Evolutionary conservation across 2,113 vertebrate species (phyloP).

Genomic region (Bostrychus sinensis): DNA sequence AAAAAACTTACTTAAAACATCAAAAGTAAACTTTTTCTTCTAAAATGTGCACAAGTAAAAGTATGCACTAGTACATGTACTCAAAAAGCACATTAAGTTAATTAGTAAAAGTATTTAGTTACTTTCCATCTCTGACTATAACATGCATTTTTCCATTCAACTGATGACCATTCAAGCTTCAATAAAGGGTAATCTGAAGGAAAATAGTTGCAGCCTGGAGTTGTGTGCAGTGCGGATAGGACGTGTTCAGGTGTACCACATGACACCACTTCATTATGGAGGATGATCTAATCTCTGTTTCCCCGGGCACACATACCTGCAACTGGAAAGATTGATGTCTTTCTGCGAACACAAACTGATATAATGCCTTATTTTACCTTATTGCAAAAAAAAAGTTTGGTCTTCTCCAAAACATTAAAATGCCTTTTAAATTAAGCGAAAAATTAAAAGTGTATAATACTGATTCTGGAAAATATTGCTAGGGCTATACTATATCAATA

Average conservation of each 20-base stretch:
- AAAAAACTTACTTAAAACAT: too few species aligned
- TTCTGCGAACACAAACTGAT: neutral
- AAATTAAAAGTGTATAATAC: too few species aligned
- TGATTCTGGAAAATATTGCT: too few species aligned
- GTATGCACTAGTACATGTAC: too few species aligned
- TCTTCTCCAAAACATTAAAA: neutral
- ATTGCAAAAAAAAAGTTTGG: too few species aligned
- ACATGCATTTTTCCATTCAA: too few species aligned
- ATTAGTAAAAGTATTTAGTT: too few species aligned
- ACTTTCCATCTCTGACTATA: too few species aligned
- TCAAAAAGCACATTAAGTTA: too few species aligned
- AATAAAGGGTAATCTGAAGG: neutral
- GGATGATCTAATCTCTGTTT: slow-evolving; percentile 2
- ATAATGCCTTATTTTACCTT: neutral
- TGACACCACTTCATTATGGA: slow-evolving; percentile 12
- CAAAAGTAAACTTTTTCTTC: too few species aligned
- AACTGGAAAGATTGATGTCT: neutral
- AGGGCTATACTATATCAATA: too few species aligned
- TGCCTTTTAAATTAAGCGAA: neutral
- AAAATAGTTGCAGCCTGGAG: neutral
- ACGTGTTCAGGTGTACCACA: neutral
- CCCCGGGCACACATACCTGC: neutral
- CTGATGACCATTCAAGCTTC: neutral
- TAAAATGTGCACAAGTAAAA: too few species aligned
- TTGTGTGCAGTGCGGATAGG: slow-evolving; percentile 1